Conservation (phyloP, 2,113 vertebrate genomes). For the Pterocles orientalis region DNA sequence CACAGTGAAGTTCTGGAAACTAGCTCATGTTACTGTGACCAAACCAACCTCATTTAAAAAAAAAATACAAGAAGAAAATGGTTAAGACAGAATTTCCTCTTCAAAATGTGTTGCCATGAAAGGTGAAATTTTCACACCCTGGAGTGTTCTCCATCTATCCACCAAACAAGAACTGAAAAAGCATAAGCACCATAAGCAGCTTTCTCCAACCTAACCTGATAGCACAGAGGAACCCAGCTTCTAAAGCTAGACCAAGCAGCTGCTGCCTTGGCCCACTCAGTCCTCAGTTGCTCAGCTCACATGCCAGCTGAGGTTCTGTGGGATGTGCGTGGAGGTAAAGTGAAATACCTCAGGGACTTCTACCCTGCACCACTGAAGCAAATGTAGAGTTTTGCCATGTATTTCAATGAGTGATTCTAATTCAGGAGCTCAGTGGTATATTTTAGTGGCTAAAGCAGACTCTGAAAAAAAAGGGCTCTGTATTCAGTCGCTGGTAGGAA, state of each 20-base stretch:
- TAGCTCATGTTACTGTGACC: neutral
- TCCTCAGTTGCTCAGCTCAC: neutral
- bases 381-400: neutral
- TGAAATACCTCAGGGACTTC: neutral
- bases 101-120: neutral
- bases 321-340: neutral
- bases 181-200: neutral
- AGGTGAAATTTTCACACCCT: neutral
- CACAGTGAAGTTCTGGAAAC: neutral
- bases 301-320: neutral
- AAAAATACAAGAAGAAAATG: neutral
- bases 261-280: neutral
- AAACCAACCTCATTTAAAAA: neutral
- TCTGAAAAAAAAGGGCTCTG: neutral
- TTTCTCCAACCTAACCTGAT: neutral
- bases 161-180: neutral
- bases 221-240: neutral
- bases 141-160: neutral
- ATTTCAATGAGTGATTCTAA: neutral
- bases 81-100: neutral
- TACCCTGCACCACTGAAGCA: neutral
- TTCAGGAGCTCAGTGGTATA: neutral
- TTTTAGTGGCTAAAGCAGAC: neutral
- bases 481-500: neutral
- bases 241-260: neutral